phyloP scores from a whole-genome alignment of 2,888 invertebrate species.

The Bellardia pandia region DNA sequence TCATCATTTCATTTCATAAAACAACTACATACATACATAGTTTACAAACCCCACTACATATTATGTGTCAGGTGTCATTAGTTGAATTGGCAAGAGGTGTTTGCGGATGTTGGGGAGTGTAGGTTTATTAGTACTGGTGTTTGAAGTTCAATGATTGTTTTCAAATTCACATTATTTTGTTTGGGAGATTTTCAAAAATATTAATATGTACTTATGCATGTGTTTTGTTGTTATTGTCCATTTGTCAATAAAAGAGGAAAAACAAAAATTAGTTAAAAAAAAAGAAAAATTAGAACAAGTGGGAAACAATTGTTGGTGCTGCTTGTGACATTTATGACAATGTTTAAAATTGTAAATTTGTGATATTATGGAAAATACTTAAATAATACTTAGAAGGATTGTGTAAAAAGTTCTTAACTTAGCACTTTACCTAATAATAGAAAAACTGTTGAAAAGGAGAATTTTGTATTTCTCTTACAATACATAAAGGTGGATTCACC shows the following conservation, averaged over 20 bases:
- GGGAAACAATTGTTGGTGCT: neutral
- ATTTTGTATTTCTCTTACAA: no score
- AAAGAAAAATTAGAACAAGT: conserved; percentile 1
- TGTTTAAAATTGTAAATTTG: neutral
- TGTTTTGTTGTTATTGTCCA: conserved; percentile 10
- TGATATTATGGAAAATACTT: neutral
- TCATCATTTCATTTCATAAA: conserved; percentile 28
- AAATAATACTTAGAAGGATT: neutral
- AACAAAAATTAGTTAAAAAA: neutral
- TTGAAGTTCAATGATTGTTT: conserved; percentile 25
- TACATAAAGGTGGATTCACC: no score
- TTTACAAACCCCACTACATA: neutral
- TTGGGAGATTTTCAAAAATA: conserved; percentile 12
- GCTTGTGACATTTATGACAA: neutral
- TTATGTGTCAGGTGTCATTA: conserved; percentile 28
- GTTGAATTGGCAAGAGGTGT: neutral
- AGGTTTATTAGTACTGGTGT: neutral
- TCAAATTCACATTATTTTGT: conserved; percentile 40
- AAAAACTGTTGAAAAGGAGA: no score
- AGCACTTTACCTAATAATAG: no score
- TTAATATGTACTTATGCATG: neutral
- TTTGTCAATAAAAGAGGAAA: neutral
- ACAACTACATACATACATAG: conserved; percentile 19
- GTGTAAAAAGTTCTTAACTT: no score
- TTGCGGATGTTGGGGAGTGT: neutral